A percentile compares a stretch with the other conserved stretches of the same genome.
phyloP scores from a whole-genome alignment of 2,888 invertebrate species.

The Pristionchus mayeri region DNA sequence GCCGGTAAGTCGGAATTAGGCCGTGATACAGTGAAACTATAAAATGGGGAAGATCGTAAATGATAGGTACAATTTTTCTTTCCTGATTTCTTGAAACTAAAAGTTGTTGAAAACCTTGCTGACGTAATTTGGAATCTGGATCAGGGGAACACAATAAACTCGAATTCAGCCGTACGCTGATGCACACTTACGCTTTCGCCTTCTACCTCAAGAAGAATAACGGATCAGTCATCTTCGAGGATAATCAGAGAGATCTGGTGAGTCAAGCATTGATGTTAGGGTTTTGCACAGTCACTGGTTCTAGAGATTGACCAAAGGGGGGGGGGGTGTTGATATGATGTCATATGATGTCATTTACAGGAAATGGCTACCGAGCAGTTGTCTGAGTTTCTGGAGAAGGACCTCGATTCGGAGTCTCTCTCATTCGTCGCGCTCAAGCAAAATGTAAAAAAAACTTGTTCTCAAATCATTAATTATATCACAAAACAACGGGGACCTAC shows the following conservation, averaged over 20 bases:
- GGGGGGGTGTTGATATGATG: neutral
- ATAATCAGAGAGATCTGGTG: slow-evolving; percentile 74
- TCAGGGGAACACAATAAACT: too few species aligned
- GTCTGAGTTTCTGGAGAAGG: slow-evolving; percentile 96
- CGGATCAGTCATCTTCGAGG: slow-evolving; percentile 97
- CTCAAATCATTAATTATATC: too few species aligned
- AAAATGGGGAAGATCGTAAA: neutral
- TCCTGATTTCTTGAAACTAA: neutral
- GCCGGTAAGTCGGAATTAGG: slow-evolving; percentile 36
- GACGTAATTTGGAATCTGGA: too few species aligned
- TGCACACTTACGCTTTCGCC: slow-evolving; percentile 99
- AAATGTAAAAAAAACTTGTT: slow-evolving; percentile 82
- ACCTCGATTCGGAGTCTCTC: slow-evolving; percentile 90
- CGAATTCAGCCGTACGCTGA: slow-evolving; percentile 88
- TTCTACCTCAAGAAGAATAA: slow-evolving; percentile 98
- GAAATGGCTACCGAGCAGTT: slow-evolving; percentile 97
- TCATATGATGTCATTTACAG: slow-evolving; percentile 67
- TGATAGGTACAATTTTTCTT: neutral
- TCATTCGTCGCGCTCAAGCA: slow-evolving; percentile 97
- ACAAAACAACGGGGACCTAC: too few species aligned
- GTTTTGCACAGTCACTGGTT: neutral
- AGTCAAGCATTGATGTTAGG: neutral
- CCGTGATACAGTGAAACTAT: neutral
- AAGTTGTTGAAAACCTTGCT: too few species aligned
- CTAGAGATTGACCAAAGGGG: neutral